Evolutionary conservation across 2,797 vertebrate species (phyloP), one percentile per base, ranked within the genome.

Genomic region (Menidia menidia): DNA sequence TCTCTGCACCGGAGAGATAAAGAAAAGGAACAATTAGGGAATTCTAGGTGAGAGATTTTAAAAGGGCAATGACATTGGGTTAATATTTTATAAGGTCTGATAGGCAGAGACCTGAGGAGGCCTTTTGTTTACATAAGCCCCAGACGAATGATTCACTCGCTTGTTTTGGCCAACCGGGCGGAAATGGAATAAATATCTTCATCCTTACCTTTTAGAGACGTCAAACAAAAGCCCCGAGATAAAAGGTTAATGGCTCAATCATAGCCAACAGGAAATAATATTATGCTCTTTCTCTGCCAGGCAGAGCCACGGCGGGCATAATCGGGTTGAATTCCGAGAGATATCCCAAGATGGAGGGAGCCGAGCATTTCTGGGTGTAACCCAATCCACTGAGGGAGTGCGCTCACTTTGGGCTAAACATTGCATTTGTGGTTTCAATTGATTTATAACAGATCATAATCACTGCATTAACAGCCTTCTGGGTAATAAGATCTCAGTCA

Each of bases 21-120:
- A 98, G 96, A 96, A 95, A 96, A 95, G 92, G 96, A 97, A 99
- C 97, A 99, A 99, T 99, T 98, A 99, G 96, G 96, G 95, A 97
- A 97, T 98, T 97, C 95, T 95, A 95, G 93, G 96, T 96, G 96
- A 97, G 96, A 96, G 95, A 96, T 97, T 97, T 97, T 96, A 96
- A 98, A 98, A 98, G 96, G 97, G 96, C 96, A 98, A 95, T 96
- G 96, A 97, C 93, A 95, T 91, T 91, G 93, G 96, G 96, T 98
- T 98, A 96, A 97, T 98, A 96, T 97, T 97, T 98, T 96, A 95
- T 95, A 94, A 95, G 94, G 92, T 92, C 95, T 97, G 95, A 97
- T 95, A 97, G 96, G 95, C 92, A 89, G 89, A 92, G 92, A 92
- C 90, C 90, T 87, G 77, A 81, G 83, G 88, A 91, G 86, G 85